Base-by-base conservation (phyloP, 2,797 vertebrate genomes). In the Gymnopithys bicolor region DNA sequence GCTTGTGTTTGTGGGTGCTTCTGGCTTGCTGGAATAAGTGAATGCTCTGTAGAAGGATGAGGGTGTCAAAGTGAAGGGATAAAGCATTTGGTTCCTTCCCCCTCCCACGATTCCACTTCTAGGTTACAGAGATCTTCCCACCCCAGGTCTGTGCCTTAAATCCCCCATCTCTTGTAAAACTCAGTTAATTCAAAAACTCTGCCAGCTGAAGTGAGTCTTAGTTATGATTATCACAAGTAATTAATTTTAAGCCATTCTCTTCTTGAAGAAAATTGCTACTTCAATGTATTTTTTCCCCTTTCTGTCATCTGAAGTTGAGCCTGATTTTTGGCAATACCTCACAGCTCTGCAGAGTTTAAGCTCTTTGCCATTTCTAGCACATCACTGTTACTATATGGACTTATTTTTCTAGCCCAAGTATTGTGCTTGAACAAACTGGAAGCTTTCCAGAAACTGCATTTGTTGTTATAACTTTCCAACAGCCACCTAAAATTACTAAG, bases 1-100 rank as follows among this genome's bases (percentile, higher is more conserved):
- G 70, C 4, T 51, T 1, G 0, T 37, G 22, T 32, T 41, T 0
- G 0, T 2, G 39, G 10, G 45, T 32, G 78, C 25, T 28, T 59
- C 14, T 52, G 69, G 37, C 10, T 37, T 2, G 25, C 15, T 19
- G 43, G 88, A 71, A 41, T 24, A 49, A n/a, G 32, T 0, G 37
- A 76, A 46, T 0, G 4, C 52, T 25, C 32, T 5, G 7, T 43
- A 64, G 66, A 45, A 64, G 22, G 51, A 32, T 1, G 33, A 21
- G 63, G 60, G 11, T 56, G 52, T 15, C 5, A 17, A 52, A 48
- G 12, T 6, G 4, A 24, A 49, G 33, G 45, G 41, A 49, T 18
- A 41, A 52, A 66, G 41, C n/a, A 5, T 48, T 35, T 30, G 28
- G n/a, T 5, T 80, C 64, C 43, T 80, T 56, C 32, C 11, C n/a